phyloP scores from a whole-genome alignment of 2,797 vertebrate genomes.

The Erpetoichthys calabaricus region DNA sequence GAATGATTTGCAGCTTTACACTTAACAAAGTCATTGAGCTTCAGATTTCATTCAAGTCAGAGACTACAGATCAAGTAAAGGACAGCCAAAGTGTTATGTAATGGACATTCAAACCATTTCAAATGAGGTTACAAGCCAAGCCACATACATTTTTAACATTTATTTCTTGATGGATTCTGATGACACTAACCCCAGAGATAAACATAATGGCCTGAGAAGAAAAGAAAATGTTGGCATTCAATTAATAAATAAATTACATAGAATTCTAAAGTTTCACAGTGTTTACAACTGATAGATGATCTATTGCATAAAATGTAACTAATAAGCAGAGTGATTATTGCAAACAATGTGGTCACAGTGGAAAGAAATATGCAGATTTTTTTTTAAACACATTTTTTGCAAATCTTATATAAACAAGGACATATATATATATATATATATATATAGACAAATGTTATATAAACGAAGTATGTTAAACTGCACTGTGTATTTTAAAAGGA shows the following conservation, averaged over 20 bases:
- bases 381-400: too few relatives aligned
- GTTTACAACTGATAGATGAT: too few relatives aligned
- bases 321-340: too few relatives aligned
- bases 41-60: not conserved
- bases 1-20: too few relatives aligned
- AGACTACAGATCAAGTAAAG: not conserved
- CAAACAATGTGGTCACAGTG: too few relatives aligned
- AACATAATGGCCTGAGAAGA: not conserved
- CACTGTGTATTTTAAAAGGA: too few relatives aligned
- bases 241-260: not conserved
- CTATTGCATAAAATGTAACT: too few relatives aligned
- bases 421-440: too few relatives aligned
- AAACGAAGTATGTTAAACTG: too few relatives aligned
- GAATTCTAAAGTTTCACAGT: not conserved
- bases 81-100: constrained; percentile 1
- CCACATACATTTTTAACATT: not conserved
- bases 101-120: not conserved
- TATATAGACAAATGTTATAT: too few relatives aligned
- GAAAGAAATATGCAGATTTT: too few relatives aligned
- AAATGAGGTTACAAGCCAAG: not conserved
- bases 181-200: not conserved
- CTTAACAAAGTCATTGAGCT: not conserved
- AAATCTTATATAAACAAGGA: too few relatives aligned
- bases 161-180: not conserved
- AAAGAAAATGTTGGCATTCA: not conserved